phyloP scores from a whole-genome alignment of 2,797 vertebrate species.

The Serranus cabrilla region DNA sequence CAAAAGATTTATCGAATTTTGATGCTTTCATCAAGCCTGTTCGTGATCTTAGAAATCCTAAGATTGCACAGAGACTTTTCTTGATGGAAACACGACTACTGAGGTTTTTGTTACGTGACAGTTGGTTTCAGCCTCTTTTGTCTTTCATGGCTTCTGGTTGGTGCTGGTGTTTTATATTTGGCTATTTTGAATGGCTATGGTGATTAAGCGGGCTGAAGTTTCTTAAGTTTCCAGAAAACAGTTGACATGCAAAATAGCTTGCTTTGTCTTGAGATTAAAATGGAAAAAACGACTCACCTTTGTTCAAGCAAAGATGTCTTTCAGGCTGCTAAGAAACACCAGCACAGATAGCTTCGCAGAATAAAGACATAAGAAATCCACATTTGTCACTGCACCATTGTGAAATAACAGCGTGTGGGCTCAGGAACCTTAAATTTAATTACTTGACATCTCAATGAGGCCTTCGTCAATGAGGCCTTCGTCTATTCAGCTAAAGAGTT shows the following conservation, averaged over 20 bases:
- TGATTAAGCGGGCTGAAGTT: not conserved
- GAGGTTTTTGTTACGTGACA: too few relatives aligned
- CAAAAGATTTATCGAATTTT: too few relatives aligned
- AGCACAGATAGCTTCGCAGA: constrained; percentile 7
- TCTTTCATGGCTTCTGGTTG: too few relatives aligned
- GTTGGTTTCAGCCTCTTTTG: too few relatives aligned
- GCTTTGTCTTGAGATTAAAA: constrained; percentile 21
- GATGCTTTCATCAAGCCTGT: too few relatives aligned
- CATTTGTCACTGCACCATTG: constrained; percentile 19
- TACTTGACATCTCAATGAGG: constrained; percentile 27
- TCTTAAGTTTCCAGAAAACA: not conserved
- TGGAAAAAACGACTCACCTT: not conserved
- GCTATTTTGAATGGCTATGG: too few relatives aligned
- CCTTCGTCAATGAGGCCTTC: constrained; percentile 27
- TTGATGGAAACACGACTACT: too few relatives aligned
- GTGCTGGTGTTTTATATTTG: too few relatives aligned
- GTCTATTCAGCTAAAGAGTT: constrained; percentile 35
- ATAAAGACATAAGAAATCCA: constrained; percentile 31
- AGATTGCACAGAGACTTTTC: too few relatives aligned
- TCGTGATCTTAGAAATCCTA: too few relatives aligned
- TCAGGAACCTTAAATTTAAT: constrained; percentile 28
- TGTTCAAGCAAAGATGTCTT: constrained; percentile 3
- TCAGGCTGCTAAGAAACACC: not conserved
- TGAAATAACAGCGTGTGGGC: constrained; percentile 23
- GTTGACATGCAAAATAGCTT: constrained; percentile 6